Evolutionary conservation across 2,888 invertebrate genomes (phyloP).

Genomic region (Gandaritis pyraliata): DNA sequence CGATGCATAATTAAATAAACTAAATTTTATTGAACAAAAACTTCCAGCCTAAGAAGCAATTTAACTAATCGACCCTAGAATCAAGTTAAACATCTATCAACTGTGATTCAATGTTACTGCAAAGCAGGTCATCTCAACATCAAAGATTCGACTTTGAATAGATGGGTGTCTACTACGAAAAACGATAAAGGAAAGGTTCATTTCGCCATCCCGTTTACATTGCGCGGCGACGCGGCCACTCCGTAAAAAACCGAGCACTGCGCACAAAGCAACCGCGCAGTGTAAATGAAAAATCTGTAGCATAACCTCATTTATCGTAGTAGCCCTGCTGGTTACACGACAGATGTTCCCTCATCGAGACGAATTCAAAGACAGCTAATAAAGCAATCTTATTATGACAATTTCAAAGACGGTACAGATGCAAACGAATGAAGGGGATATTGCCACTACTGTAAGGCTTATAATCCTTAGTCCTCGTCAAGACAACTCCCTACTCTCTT

Average conservation of each 20-base stretch:
- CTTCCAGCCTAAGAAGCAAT: too few relatives aligned
- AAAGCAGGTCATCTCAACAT: neutral
- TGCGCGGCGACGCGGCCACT: too few relatives aligned
- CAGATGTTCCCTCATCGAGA: constrained; percentile 15
- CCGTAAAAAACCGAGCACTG: too few relatives aligned
- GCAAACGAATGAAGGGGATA: neutral
- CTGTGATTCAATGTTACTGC: neutral
- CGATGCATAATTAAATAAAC: neutral
- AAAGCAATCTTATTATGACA: constrained; percentile 14
- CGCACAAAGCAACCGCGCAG: too few relatives aligned
- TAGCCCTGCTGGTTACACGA: neutral
- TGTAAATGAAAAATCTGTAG: too few relatives aligned
- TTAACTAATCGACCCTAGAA: neutral
- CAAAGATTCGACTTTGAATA: constrained; percentile 12
- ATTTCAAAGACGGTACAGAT: constrained; percentile 4
- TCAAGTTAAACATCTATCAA: neutral
- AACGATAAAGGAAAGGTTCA: too few relatives aligned
- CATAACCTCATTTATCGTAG: too few relatives aligned
- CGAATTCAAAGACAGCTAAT: constrained; percentile 18
- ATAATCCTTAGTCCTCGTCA: neutral
- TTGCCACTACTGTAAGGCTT: neutral
- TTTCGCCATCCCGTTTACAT: too few relatives aligned
- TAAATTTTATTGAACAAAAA: too few relatives aligned
- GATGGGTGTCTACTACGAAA: neutral
- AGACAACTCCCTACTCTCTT: neutral